Evolutionary conservation across 2,888 invertebrate genomes (phyloP), one percentile per base, ranked within the genome.

Genomic region (Hirtodrosophila cameraria): DNA sequence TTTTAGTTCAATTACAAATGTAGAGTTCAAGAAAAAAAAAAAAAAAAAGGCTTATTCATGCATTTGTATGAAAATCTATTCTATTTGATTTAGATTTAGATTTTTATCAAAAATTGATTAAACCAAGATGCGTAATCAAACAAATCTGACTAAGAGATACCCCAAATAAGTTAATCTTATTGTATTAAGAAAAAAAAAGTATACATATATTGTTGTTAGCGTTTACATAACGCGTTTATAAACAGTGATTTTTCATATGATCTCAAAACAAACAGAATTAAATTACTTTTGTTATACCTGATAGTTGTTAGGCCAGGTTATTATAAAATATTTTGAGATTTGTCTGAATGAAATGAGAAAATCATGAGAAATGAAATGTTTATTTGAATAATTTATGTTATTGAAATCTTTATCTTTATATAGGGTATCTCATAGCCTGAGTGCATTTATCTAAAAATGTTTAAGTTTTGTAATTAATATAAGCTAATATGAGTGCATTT

Each of bases 401-500:
- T 42, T 7, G 11, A 31, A 30, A 42, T 13, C 42, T 31, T n/a
- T n/a, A n/a, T n/a, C n/a, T n/a, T 35, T 36, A 20, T 48, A 13
- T 28, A 39, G 48, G 49, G 61, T 48, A 60, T 33, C 48, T 48
- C 33, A 20, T 18, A 30, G n/a, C n/a, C n/a, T 33, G 25, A 42
- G 27, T 20, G 31, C 16, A 25, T 25, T 48, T 27, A 12, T 27
- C 27, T 39, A 2, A 39, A 7, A 15, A 31, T 45, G 7, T 31
- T 38, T 35, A 16, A 27, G 28, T 38, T 55, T 48, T 25, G 16
- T 50, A 27, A 52, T 50, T 31, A 23, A 16, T 42, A n/a, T n/a
- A 45, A 42, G 58, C 39, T 41, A 48, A 72, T 53, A 46, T 72
- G 49, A 50, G 67, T 72, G 60, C 60, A 66, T 54, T 69, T 66